Percentiles rank a stretch among this genome's conserved stretches.
Evolutionary conservation across 1,140 invertebrate species (phyloP).

Genomic region (Akabosia matsudoensis): DNA sequence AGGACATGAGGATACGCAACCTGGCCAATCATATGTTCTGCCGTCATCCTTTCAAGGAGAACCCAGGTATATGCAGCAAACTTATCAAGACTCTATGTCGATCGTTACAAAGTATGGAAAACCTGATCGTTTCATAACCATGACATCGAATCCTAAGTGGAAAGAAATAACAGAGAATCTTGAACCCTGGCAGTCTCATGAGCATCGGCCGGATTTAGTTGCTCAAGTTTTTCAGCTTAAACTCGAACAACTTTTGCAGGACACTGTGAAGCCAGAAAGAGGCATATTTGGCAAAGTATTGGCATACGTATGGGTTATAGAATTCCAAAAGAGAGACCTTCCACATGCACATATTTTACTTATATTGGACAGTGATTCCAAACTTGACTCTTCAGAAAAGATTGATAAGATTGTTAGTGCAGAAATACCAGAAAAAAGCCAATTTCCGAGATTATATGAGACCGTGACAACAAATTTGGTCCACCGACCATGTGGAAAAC

Average conservation of each 20-base stretch:
- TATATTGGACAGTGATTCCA: slow-evolving; percentile 42
- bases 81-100: slow-evolving; percentile 50
- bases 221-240: slow-evolving; percentile 48
- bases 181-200: slow-evolving; percentile 27
- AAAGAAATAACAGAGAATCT: slow-evolving; percentile 48
- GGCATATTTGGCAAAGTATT: slow-evolving; percentile 45
- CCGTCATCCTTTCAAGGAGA: slow-evolving; percentile 43
- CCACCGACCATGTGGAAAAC: slow-evolving; percentile 48
- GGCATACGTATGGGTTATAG: slow-evolving; percentile 45
- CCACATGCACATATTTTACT: slow-evolving; percentile 51
- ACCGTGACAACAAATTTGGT: slow-evolving; percentile 42
- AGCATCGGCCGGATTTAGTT: slow-evolving; percentile 47
- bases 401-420: slow-evolving; percentile 46
- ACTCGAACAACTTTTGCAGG: slow-evolving; percentile 28
- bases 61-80: slow-evolving; percentile 46
- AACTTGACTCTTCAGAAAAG: slow-evolving; percentile 33
- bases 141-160: slow-evolving; percentile 45
- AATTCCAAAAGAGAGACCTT: slow-evolving; percentile 51
- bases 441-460: background rate
- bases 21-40: slow-evolving; percentile 41
- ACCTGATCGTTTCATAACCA: slow-evolving; percentile 50
- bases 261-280: slow-evolving; percentile 27
- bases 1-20: background rate
- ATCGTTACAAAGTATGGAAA: slow-evolving; percentile 49
- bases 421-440: slow-evolving; percentile 41